Conservation (phyloP, 2,113 vertebrate species). For the Pterocles gutturalis region DNA sequence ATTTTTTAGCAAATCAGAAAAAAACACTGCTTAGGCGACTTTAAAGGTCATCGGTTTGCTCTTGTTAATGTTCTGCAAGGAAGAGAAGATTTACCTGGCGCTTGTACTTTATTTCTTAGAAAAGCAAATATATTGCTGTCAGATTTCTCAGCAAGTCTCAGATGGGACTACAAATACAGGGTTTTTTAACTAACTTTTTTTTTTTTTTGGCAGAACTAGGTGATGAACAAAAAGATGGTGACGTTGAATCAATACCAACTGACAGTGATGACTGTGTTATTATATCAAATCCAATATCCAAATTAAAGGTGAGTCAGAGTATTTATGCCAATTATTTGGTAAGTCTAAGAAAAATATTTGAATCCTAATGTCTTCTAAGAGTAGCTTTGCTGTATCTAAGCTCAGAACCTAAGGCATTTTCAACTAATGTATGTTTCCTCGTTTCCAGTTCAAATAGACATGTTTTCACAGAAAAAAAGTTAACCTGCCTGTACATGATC, state of each 20-base stretch:
- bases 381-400: neutral
- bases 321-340: neutral
- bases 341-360: neutral
- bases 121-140: neutral
- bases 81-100: neutral
- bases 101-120: neutral
- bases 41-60: neutral
- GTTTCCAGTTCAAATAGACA: neutral
- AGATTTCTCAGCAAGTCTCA: constrained; percentile 4
- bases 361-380: neutral
- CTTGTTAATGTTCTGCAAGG: neutral
- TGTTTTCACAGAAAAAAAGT: neutral
- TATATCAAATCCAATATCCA: constrained; percentile 68
- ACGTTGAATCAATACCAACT: constrained; percentile 69
- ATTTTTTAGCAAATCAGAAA: neutral
- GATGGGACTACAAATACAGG: neutral
- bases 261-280: constrained; percentile 89
- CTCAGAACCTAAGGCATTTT: neutral
- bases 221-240: constrained; percentile 55
- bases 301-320: constrained; percentile 74
- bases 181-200: neutral
- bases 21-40: neutral
- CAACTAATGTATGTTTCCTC: neutral
- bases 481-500: neutral
- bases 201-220: constrained; percentile 45